These are phyloP conservation scores for Taurulus bubalis DNA, from an alignment of 2,113 vertebrate species.

Conservation along the genomic window DNA sequence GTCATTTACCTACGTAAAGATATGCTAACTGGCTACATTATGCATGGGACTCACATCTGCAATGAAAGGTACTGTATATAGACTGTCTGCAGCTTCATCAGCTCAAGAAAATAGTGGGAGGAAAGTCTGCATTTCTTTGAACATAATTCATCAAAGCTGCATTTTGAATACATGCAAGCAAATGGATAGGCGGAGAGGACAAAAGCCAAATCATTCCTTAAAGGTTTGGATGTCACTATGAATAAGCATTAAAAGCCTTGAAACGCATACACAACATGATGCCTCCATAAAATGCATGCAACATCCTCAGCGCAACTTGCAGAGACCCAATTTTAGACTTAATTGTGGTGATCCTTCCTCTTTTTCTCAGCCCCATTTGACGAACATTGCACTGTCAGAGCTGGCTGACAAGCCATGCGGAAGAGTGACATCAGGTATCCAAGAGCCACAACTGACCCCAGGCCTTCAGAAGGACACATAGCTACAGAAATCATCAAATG, in stretches of 20 bases:
- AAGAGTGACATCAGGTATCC: constrained; percentile 82
- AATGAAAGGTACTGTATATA: background rate
- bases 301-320: constrained; percentile 1
- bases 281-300: background rate
- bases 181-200: background rate
- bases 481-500: constrained; percentile 74
- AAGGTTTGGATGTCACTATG: constrained; percentile 5
- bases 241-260: constrained; percentile 5
- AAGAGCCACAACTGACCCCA: constrained; percentile 76
- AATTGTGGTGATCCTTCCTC: constrained; percentile 46
- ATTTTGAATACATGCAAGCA: constrained; percentile 19
- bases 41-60: constrained; percentile 46
- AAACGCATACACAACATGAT: constrained; percentile 7
- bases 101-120: constrained; percentile 10
- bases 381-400: constrained; percentile 67
- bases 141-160: constrained; percentile 3
- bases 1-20: constrained; percentile 62
- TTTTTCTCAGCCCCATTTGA: constrained; percentile 63
- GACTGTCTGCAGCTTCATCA: constrained; percentile 15
- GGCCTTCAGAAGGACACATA: constrained; percentile 78
- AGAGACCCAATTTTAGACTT: constrained; percentile 29
- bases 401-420: constrained; percentile 76
- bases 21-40: constrained; percentile 70
- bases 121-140: background rate
- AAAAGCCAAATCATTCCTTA: background rate